Evolutionary conservation across 2,797 vertebrate species (phyloP).

Genomic region (Craterocephalus amniculus): DNA sequence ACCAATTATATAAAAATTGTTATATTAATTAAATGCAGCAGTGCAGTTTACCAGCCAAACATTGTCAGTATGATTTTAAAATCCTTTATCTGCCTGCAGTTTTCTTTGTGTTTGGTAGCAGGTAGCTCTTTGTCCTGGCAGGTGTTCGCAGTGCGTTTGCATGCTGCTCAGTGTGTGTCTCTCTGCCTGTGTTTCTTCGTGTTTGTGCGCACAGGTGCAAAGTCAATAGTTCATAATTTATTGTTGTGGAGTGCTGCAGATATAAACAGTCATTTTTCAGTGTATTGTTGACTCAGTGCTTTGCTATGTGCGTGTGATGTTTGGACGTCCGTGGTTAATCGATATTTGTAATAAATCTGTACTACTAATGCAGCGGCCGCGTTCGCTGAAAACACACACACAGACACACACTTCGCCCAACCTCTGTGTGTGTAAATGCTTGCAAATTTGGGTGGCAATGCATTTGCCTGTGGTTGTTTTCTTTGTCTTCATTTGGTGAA

Average conservation of each 20-base stretch:
- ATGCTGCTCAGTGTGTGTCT: constrained; percentile 48
- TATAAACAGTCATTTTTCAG: constrained; percentile 83
- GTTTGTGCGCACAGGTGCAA: constrained; percentile 53
- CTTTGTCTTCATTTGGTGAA: constrained; percentile 57
- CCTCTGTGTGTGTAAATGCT: constrained; percentile 32
- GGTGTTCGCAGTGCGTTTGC: constrained; percentile 63
- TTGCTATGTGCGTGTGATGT: constrained; percentile 61
- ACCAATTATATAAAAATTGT: constrained; percentile 28
- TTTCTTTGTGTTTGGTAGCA: constrained; percentile 51
- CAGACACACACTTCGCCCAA: constrained; percentile 10
- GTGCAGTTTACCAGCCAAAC: constrained; percentile 5
- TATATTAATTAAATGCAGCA: constrained; percentile 48
- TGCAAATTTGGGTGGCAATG: constrained; percentile 55
- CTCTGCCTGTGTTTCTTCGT: constrained; percentile 32
- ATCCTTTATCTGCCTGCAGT: constrained; percentile 13
- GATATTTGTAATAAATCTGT: constrained; percentile 84
- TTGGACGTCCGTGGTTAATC: constrained; percentile 73
- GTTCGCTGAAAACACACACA: constrained; percentile 43
- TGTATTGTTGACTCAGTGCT: constrained; percentile 81
- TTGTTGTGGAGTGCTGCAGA: constrained; percentile 72
- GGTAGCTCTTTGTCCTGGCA: constrained; percentile 67
- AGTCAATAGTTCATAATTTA: constrained; percentile 75
- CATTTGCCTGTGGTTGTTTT: constrained; percentile 65
- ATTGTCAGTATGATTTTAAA: constrained; percentile 16
- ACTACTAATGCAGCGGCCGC: constrained; percentile 70